Evolutionary conservation across 2,888 invertebrate species (phyloP).

Genomic region (Drosophila affinis): DNA sequence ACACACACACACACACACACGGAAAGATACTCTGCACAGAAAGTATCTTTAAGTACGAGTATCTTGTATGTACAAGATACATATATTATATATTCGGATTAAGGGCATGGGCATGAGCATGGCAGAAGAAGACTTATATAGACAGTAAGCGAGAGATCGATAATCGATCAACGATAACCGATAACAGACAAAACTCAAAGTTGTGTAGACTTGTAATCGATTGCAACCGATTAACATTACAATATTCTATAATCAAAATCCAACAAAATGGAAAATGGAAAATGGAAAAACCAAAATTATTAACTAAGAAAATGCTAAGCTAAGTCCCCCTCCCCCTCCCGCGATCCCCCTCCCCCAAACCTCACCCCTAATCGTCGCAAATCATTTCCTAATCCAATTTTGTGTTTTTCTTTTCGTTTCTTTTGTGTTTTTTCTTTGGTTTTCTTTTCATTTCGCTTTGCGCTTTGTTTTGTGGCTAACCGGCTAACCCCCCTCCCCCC

Average conservation of each 20-base stretch:
- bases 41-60: background rate
- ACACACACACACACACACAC: background rate
- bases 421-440: constrained; percentile 24
- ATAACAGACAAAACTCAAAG: constrained; percentile 58
- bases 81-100: background rate
- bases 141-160: background rate
- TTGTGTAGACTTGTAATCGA: constrained; percentile 66
- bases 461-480: constrained; percentile 67
- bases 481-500: background rate
- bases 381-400: constrained; percentile 37
- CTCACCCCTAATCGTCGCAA: background rate
- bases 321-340: constrained; percentile 20
- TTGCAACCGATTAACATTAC: background rate
- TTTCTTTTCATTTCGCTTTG: constrained; percentile 35
- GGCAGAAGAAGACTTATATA: background rate
- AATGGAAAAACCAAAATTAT: constrained; percentile 39
- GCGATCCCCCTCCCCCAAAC: constrained; percentile 8
- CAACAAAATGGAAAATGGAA: constrained; percentile 2
- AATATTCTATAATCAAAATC: constrained; percentile 12
- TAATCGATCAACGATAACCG: background rate
- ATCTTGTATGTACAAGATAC: background rate
- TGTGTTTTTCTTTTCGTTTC: constrained; percentile 42
- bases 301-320: constrained; percentile 3
- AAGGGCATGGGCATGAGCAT: background rate
- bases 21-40: constrained; percentile 1